A percentile compares a stretch with the other conserved stretches of the same genome.
Conservation (phyloP, 2,888 invertebrate species). For the Oligia fasciuncula region DNA sequence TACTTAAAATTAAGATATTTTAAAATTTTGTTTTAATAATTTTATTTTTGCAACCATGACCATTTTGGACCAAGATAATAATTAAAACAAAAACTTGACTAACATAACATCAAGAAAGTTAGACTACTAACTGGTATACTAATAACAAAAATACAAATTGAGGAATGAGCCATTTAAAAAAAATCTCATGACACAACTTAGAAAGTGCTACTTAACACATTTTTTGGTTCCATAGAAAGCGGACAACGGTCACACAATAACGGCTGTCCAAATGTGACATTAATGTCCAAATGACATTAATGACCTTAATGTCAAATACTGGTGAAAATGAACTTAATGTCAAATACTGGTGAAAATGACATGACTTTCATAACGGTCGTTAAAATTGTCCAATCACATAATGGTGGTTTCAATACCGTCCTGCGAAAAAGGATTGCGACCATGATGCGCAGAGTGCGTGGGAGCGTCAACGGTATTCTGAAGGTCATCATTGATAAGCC, state of each 20-base stretch:
- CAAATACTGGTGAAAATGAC: too few relatives aligned
- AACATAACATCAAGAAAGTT: conserved; percentile 11
- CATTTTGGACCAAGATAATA: background rate
- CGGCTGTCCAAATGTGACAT: background rate
- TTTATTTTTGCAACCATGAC: background rate
- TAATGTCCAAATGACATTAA: background rate
- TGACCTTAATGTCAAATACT: background rate
- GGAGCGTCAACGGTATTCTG: background rate
- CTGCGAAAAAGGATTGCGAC: background rate
- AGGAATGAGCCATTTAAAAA: conserved; percentile 41
- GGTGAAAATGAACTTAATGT: too few relatives aligned
- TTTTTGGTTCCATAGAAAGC: background rate
- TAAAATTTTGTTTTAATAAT: conserved; percentile 15
- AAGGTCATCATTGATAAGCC: background rate
- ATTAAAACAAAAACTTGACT: conserved; percentile 19
- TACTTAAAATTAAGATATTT: conserved; percentile 43
- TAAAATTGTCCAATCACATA: background rate
- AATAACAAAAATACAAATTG: conserved; percentile 44
- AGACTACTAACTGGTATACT: conserved; percentile 2
- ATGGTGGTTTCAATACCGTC: background rate
- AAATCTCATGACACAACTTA: background rate
- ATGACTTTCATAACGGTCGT: background rate
- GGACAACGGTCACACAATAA: background rate
- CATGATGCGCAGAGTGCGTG: too few relatives aligned
- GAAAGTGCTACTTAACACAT: background rate